These are phyloP conservation scores for Willisornis vidua DNA, from an alignment of 2,113 vertebrate species.

Conservation along the genomic window DNA sequence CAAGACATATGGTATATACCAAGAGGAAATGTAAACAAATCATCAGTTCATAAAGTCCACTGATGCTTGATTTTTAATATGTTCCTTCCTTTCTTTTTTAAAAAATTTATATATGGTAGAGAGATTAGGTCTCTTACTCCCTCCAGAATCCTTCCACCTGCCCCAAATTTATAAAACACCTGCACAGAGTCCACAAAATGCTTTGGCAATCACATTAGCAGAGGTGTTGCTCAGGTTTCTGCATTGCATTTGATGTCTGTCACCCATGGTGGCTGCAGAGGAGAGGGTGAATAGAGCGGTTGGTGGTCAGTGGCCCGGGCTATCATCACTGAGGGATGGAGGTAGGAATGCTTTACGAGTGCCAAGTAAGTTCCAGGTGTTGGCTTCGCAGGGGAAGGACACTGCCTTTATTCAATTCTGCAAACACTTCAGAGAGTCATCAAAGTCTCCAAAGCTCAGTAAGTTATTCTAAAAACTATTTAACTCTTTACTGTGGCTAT, in stretches of 20 bases:
- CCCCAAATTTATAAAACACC: neutral
- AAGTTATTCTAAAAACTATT: neutral
- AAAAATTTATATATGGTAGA: neutral
- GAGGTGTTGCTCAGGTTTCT: neutral
- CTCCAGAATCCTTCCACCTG: neutral
- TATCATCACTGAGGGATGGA: neutral
- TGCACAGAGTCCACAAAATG: rapidly evolving
- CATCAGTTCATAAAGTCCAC: neutral
- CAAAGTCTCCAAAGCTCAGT: neutral
- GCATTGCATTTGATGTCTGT: neutral
- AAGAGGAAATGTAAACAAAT: neutral
- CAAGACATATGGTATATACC: neutral
- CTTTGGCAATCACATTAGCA: neutral
- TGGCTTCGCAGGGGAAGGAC: neutral
- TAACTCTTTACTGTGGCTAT: neutral
- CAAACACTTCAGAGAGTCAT: neutral
- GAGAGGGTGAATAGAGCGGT: neutral
- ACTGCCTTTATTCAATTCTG: neutral
- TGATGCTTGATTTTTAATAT: neutral
- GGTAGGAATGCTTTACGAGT: constrained; percentile 20
- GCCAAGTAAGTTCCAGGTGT: neutral
- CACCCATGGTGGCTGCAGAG: neutral
- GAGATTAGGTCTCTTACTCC: neutral
- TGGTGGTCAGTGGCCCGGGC: neutral
- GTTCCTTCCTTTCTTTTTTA: neutral